These are phyloP conservation scores for Diplosoma virens DNA, from an alignment of 23 tunicate genomes.

Conservation along the genomic window DNA sequence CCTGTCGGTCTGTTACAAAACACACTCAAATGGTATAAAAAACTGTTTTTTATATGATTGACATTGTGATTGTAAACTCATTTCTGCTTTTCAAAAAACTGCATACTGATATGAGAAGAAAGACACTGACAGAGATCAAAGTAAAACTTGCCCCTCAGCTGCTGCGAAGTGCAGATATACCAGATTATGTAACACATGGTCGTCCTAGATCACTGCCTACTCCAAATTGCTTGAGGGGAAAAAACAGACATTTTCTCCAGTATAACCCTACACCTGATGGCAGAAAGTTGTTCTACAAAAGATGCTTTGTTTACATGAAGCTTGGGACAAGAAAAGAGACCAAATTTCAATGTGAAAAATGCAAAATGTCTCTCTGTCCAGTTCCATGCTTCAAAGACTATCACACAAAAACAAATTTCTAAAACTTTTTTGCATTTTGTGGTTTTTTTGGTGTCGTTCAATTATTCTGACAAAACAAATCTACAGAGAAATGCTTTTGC, in stretches of 20 bases:
- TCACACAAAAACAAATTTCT: not conserved
- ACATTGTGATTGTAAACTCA: not conserved
- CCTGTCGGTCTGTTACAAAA: not conserved
- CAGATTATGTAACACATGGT: not conserved
- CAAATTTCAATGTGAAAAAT: too few species aligned
- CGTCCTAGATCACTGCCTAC: not conserved
- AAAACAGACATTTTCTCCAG: not conserved
- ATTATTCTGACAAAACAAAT: too few species aligned
- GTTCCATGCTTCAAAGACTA: constrained; percentile 3
- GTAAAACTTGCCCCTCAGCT: not conserved
- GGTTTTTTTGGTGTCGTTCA: not conserved
- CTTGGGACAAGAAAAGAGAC: not conserved
- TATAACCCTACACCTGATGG: not conserved
- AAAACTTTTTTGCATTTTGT: not conserved
- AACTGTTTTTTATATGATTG: not conserved
- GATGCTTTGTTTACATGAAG: not conserved
- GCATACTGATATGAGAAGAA: not conserved
- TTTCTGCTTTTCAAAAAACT: not conserved
- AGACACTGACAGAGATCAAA: not conserved
- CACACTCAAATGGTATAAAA: not conserved
- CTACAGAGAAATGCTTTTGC: too few species aligned
- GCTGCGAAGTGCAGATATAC: not conserved
- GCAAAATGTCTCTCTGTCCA: not conserved
- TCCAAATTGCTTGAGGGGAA: not conserved
- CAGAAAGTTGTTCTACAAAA: not conserved